Percentiles rank a stretch among this genome's conserved stretches.
phyloP scores from a whole-genome alignment of 2,113 vertebrate genomes.

The Paramisgurnus dabryanus region DNA sequence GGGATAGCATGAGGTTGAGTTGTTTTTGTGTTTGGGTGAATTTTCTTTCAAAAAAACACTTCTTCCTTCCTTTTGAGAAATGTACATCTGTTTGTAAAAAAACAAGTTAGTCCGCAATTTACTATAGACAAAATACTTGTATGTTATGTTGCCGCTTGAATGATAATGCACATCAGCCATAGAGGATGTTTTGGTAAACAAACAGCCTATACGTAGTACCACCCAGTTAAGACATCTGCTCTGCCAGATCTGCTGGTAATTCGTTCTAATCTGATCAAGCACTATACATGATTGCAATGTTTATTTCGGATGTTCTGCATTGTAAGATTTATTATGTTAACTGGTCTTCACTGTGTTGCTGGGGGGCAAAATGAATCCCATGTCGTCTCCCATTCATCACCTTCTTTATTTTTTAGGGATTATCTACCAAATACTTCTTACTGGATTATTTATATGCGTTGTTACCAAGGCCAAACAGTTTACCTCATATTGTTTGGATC shows the following conservation, averaged over 20 bases:
- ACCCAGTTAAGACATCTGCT: not conserved
- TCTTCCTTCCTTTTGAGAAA: too few relatives aligned
- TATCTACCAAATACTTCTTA: constrained; percentile 21
- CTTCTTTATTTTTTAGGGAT: constrained; percentile 6
- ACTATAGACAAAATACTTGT: too few relatives aligned
- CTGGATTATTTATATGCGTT: constrained; percentile 38
- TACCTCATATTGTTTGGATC: constrained; percentile 13
- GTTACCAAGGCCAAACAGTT: constrained; percentile 29
- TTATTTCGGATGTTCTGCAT: constrained; percentile 28
- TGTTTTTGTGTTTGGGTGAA: too few relatives aligned
- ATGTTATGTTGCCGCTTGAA: too few relatives aligned
- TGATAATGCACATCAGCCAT: not conserved
- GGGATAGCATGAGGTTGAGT: too few relatives aligned
- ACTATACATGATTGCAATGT: constrained; percentile 41
- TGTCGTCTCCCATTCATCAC: not conserved
- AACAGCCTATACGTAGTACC: not conserved
- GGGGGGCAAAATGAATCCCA: not conserved
- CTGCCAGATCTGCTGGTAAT: not conserved
- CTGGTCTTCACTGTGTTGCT: not conserved
- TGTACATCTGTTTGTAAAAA: too few relatives aligned
- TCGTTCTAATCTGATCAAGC: not conserved
- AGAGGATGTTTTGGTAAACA: not conserved
- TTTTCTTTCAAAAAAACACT: too few relatives aligned
- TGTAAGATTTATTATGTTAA: constrained; percentile 24
- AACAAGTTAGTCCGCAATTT: too few relatives aligned